Evolutionary conservation across 2,888 invertebrate genomes (phyloP), one percentile per base, ranked within the genome.

Genomic region (Drosophila birchii): DNA sequence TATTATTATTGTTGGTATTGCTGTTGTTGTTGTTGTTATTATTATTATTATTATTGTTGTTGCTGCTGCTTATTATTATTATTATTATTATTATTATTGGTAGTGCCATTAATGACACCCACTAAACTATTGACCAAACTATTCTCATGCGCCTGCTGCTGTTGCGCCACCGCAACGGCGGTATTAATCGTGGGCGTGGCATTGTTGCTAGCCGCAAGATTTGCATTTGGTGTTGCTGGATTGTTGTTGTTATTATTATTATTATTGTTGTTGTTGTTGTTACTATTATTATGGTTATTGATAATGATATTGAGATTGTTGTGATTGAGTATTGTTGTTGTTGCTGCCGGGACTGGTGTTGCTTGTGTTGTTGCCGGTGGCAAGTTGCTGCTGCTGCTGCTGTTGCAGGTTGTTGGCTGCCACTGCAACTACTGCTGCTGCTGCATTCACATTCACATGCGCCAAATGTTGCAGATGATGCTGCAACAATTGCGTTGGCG

Each of bases 381-480:
- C 81, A 26, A 61, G 57, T 32, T 47, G 47, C 12, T 47, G 45
- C 32, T 63, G 57, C 29, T 85, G 79, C 80, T 67, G 23, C 3
- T 23, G 23, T 34, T 85, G 79, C 86, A 83, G 79, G 78, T 81
- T 90, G 70, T 89, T 90, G 62, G 88, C 85, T 47, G 90, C 91
- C 53, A 90, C 91, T 20, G 90, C 91, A 5, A 78, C 91, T 55
- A 78, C 90, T 14, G 89, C 90, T 1, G 90, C 90, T 14, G 86
- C 90, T 12, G 88, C 88, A 76, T 86, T 87, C 57, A 86, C 89
- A 78, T 91, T 91, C 34, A 91, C 92, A 86, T 91, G 91, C n/a
- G 90, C 91, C 76, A 92, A 85, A 81, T 92, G 92, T 74, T 92
- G 92, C 85, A 92, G 81, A 68, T 92, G 92, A 89, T 92, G 92